Conservation (phyloP, 2,113 vertebrate species). For the Ptilorrhoa leucosticta region DNA sequence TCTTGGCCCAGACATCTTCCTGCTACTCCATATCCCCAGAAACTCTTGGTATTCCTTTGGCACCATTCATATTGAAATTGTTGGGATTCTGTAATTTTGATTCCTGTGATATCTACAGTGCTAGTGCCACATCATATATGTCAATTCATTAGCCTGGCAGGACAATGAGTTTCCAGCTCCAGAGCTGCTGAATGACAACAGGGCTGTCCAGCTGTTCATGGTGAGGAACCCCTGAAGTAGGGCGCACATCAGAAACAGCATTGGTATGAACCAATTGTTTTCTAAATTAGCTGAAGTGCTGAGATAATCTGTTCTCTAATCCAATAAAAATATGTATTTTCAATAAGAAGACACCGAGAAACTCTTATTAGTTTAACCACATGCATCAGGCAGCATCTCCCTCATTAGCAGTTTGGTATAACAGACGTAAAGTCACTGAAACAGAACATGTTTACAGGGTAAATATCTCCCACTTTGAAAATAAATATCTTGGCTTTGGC, state of each 20-base stretch:
- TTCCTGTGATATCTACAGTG: not conserved
- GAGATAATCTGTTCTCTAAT: not conserved
- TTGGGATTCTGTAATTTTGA: not conserved
- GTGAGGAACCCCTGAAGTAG: not conserved
- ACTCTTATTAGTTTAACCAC: conserved; percentile 37
- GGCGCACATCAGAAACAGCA: not conserved
- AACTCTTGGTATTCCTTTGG: not conserved
- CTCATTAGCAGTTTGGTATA: conserved; percentile 19
- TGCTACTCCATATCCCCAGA: not conserved
- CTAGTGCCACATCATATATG: not conserved
- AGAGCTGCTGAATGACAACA: not conserved
- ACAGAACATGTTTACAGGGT: conserved; percentile 60
- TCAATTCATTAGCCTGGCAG: not conserved
- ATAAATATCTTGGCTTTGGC: conserved; percentile 54
- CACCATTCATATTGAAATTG: not conserved
- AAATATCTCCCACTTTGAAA: conserved; percentile 64
- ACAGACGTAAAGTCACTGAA: conserved; percentile 42
- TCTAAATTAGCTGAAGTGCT: not conserved
- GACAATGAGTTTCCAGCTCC: not conserved
- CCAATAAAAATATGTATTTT: not conserved
- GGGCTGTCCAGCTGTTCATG: not conserved
- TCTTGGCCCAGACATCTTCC: not conserved
- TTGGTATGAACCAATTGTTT: not conserved
- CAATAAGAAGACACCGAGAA: not conserved
- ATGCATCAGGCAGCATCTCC: not conserved